Evolutionary conservation across 2,888 invertebrate genomes (phyloP), one percentile per base, ranked within the genome.

Genomic region (Ferdinandea cuprea): DNA sequence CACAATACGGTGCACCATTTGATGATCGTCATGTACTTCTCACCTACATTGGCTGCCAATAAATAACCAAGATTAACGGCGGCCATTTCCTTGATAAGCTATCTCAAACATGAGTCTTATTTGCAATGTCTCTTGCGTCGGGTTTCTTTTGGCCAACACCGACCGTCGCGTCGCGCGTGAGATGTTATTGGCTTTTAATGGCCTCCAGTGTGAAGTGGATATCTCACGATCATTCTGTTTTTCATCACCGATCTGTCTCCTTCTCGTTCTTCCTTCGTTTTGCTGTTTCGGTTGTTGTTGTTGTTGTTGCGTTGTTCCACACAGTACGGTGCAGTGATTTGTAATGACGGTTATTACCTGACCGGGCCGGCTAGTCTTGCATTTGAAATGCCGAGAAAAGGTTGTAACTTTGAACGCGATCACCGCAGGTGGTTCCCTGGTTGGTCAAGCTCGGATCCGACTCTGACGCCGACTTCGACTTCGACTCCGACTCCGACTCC

Each of bases 41-140:
- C 76, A 71, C 71, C 77, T 66, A 42, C 37, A 42, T 71, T 72
- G 46, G 48, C 59, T 72, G 48, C 61, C 61, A 66, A 78, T 78
- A 83, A 83, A 78, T 72, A 78, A 83, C 59, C 72, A 37, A 78
- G 78, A 83, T 83, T 83, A 72, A 78, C 78, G 76, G 65, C 77
- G 52, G 78, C 71, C 61, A 83, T 78, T 78, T 56, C 66, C 71
- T n/a, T 77, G 81, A 77, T 72, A 77, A 77, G 71, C 66, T 83
- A 83, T 83, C 72, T 58, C 28, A 54, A 71, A 66, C 81, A 77
- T 54, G 77, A 81, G 65, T 65, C 65, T 50, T 25, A 44, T 66
- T 71, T 81, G 69, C 52, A 50, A 52, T 17, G 46, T 44, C 28
- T 21, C 48, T 28, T 9, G 32, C 44, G 19, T 58, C 58, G 40